A percentile compares a stretch with the other conserved stretches of the same genome.
Conservation (phyloP, 2,797 vertebrate genomes). For the Intellagama lesueurii region DNA sequence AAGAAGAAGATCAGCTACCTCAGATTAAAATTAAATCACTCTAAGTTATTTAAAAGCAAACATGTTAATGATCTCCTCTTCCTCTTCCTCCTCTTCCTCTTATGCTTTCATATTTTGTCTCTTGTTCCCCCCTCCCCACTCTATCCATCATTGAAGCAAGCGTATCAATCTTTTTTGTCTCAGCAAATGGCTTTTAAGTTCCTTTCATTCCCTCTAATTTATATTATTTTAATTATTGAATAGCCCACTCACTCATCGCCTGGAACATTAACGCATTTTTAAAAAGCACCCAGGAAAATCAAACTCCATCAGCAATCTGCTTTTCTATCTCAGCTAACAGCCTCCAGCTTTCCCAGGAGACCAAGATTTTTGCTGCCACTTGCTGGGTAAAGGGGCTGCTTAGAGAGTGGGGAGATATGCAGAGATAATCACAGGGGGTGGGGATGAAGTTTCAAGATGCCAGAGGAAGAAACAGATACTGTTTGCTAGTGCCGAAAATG, state of each 20-base stretch:
- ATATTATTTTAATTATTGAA: constrained; percentile 79
- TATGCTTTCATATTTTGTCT: constrained; percentile 37
- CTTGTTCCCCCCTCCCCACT: constrained; percentile 32
- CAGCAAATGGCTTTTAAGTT: constrained; percentile 75
- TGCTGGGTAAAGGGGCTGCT: neutral
- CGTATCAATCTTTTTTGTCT: constrained; percentile 67
- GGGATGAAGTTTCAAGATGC: neutral
- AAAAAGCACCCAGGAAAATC: constrained; percentile 67
- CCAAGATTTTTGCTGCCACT: neutral
- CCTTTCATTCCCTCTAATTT: constrained; percentile 71
- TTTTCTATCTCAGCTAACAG: constrained; percentile 62
- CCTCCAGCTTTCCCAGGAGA: constrained; percentile 69
- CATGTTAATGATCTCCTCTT: neutral
- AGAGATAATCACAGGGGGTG: neutral
- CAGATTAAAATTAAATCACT: constrained; percentile 38
- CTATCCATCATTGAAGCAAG: constrained; percentile 48
- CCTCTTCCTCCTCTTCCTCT: rapidly evolving
- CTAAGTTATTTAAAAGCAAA: rapidly evolving
- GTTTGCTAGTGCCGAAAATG: constrained; percentile 3
- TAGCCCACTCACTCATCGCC: constrained; percentile 66
- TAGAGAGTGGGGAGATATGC: neutral
- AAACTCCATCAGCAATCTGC: constrained; percentile 64
- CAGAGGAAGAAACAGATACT: constrained; percentile 27
- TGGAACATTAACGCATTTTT: constrained; percentile 63
- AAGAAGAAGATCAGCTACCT: constrained; percentile 12